Conservation (phyloP, 2,888 invertebrate genomes). For the Thera obeliscata region DNA sequence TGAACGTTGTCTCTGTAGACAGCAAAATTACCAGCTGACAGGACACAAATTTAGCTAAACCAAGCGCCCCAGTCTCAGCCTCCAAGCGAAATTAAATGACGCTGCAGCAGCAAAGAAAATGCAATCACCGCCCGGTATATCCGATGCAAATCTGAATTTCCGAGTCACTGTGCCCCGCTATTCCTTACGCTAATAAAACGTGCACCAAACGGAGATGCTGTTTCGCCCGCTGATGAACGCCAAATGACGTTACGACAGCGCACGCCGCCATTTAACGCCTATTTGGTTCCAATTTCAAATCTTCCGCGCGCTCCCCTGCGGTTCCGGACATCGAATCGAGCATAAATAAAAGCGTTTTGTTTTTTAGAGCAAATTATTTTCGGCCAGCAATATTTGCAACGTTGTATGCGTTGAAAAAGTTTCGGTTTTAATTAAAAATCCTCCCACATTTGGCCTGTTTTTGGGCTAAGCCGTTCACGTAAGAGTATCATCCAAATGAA, state of each 20-base stretch:
- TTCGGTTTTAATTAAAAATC: slow-evolving; percentile 37
- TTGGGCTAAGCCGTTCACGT: slow-evolving; percentile 57
- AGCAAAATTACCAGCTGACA: slow-evolving; percentile 56
- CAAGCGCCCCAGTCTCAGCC: slow-evolving; percentile 62
- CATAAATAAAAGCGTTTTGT: slow-evolving; percentile 79
- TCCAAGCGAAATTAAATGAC: slow-evolving; percentile 76
- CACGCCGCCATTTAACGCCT: slow-evolving; percentile 88
- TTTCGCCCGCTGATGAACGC: slow-evolving; percentile 83
- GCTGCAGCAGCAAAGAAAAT: slow-evolving; percentile 81
- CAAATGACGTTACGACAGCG: slow-evolving; percentile 84
- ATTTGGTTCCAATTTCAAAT: slow-evolving; percentile 87
- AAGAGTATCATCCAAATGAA: slow-evolving; percentile 69
- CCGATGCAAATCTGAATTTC: slow-evolving; percentile 82
- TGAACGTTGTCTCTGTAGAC: slow-evolving; percentile 43
- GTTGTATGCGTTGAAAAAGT: slow-evolving; percentile 9
- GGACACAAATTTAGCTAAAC: slow-evolving; percentile 66
- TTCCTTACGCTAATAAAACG: slow-evolving; percentile 85
- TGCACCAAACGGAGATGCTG: slow-evolving; percentile 82
- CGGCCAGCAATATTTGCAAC: slow-evolving; percentile 30
- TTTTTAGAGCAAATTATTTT: slow-evolving; percentile 52
- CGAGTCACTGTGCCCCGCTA: slow-evolving; percentile 80
- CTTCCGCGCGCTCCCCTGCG: slow-evolving; percentile 80
- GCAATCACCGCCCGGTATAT: slow-evolving; percentile 79
- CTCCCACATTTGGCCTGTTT: slow-evolving; percentile 42
- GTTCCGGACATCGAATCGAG: slow-evolving; percentile 76